Evolutionary conservation across 2,113 vertebrate genomes (phyloP).

Genomic region (Macrotis lagotis): DNA sequence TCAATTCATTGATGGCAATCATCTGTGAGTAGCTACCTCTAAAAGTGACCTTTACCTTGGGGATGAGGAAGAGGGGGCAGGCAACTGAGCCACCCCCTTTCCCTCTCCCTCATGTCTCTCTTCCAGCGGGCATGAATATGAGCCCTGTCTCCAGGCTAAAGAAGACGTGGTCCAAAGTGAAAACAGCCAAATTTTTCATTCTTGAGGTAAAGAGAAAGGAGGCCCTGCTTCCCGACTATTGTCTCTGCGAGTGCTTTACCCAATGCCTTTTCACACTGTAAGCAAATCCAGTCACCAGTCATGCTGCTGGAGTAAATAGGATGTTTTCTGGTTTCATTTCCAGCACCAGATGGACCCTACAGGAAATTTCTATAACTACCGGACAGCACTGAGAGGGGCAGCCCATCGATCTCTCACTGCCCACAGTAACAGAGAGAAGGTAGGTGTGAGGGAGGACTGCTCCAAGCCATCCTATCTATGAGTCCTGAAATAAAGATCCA

Average conservation of each 20-base stretch:
- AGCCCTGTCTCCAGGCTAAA: conserved; percentile 94
- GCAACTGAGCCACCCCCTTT: conserved; percentile 34
- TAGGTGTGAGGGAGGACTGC: conserved; percentile 38
- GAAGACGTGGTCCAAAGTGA: conserved; percentile 98
- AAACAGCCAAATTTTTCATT: conserved; percentile 96
- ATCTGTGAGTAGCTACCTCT: conserved; percentile 89
- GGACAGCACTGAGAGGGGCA: conserved; percentile 84
- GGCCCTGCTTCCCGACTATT: neutral
- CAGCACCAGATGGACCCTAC: conserved; percentile 90
- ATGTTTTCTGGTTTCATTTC: conserved; percentile 18
- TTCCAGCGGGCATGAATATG: conserved; percentile 96
- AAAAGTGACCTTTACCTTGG: neutral
- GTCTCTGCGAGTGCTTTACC: neutral
- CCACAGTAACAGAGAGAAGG: conserved; percentile 87
- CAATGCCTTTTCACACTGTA: neutral
- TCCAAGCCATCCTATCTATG: neutral
- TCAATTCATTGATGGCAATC: conserved; percentile 97
- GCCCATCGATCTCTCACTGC: conserved; percentile 85
- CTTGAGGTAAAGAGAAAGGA: conserved; percentile 88
- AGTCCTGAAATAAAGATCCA: neutral
- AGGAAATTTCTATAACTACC: conserved; percentile 88
- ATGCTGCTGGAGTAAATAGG: conserved; percentile 11
- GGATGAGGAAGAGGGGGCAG: neutral
- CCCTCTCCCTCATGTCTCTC: neutral
- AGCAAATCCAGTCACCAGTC: neutral